Conservation (phyloP, 1,140 invertebrate genomes). For the Lasioglossum albipes region DNA sequence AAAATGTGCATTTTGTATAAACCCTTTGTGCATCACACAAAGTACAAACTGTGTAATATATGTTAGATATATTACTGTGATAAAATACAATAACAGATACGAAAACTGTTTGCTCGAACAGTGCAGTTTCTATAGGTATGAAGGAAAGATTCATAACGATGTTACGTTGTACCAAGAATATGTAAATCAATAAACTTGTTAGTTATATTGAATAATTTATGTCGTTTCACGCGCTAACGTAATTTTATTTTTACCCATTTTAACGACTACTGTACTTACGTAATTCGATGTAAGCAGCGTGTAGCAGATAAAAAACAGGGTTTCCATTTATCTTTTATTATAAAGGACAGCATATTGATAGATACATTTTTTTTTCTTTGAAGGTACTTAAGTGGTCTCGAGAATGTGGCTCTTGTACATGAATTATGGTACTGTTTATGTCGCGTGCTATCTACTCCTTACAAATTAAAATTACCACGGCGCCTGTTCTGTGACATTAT, state of each 20-base stretch:
- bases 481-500: neutral
- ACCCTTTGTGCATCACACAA: slow-evolving; percentile 18
- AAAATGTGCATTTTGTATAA: slow-evolving; percentile 44
- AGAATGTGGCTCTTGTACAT: slow-evolving; percentile 34
- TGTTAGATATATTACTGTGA: slow-evolving; percentile 53
- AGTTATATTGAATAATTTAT: neutral
- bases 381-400: slow-evolving; percentile 44
- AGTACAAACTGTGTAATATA: slow-evolving; percentile 40
- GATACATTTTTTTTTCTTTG: slow-evolving; percentile 34
- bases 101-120: neutral
- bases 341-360: slow-evolving; percentile 53
- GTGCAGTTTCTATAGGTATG: slow-evolving; percentile 15
- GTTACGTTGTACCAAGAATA: slow-evolving; percentile 1
- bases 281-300: neutral
- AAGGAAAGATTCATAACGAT: neutral
- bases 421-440: slow-evolving; percentile 20
- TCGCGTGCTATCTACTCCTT: slow-evolving; percentile 19
- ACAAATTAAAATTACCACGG: slow-evolving; percentile 25
- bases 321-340: slow-evolving; percentile 44
- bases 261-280: neutral
- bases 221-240: neutral
- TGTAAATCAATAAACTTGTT: slow-evolving; percentile 23
- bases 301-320: neutral
- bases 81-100: slow-evolving; percentile 26
- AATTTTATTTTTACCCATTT: neutral